A percentile compares a stretch with the other conserved stretches of the same genome.
phyloP scores from a whole-genome alignment of 2,888 invertebrate species.

The Ligdia adustata region DNA sequence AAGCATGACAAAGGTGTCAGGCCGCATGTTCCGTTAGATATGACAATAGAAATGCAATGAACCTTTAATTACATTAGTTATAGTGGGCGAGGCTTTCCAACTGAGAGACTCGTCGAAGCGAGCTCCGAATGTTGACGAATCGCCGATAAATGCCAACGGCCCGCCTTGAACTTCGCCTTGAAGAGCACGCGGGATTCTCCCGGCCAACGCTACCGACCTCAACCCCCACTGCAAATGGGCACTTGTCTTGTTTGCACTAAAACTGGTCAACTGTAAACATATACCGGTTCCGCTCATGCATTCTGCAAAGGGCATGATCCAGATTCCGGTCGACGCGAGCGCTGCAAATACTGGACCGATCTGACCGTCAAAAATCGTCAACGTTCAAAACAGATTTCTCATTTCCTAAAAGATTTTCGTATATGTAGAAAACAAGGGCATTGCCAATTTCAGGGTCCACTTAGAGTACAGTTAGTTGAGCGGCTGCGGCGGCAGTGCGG shows the following conservation, averaged over 20 bases:
- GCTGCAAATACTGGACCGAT: conserved; percentile 10
- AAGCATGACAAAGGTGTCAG: conserved; percentile 16
- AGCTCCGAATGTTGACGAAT: conserved; percentile 69
- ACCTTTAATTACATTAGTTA: conserved; percentile 33
- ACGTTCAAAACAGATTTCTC: conserved; percentile 20
- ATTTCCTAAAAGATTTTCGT: conserved; percentile 45
- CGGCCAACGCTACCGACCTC: conserved; percentile 47
- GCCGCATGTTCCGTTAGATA: conserved; percentile 32
- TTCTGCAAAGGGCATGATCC: conserved; percentile 66
- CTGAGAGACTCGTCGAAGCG: background rate
- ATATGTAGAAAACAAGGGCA: conserved; percentile 73
- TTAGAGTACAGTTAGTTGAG: conserved; percentile 75
- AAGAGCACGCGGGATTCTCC: conserved; percentile 62
- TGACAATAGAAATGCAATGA: conserved; percentile 37
- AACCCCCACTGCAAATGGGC: conserved; percentile 48
- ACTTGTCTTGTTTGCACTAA: conserved; percentile 44
- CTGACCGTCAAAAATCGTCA: background rate
- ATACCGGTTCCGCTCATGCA: conserved; percentile 64
- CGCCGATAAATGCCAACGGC: conserved; percentile 78
- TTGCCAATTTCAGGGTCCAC: conserved; percentile 81
- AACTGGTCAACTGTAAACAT: conserved; percentile 57
- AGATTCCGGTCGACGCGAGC: conserved; percentile 41
- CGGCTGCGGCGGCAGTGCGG: conserved; percentile 48
- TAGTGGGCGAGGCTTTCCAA: conserved; percentile 37
- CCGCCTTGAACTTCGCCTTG: conserved; percentile 79